Evolutionary conservation across 2,797 vertebrate genomes (phyloP).

Genomic region (Liasis olivaceus): DNA sequence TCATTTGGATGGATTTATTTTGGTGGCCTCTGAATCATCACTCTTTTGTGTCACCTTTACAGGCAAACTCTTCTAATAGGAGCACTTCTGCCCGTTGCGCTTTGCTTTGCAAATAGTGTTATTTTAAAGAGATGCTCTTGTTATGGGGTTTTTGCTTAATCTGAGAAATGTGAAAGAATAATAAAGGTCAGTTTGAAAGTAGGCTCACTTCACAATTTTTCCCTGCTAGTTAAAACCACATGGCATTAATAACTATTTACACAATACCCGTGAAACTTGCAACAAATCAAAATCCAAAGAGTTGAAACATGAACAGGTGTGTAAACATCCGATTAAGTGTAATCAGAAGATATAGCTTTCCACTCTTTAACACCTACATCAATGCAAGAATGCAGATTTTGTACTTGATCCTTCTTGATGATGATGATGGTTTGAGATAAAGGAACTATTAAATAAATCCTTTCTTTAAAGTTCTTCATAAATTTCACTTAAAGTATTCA

Average conservation of each 20-base stretch:
- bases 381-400: background rate
- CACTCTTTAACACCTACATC: background rate
- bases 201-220: background rate
- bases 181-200: conserved; percentile 19
- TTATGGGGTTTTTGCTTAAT: conserved; percentile 4
- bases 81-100: background rate
- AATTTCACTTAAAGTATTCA: background rate
- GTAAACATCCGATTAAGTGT: conserved; percentile 8
- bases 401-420: background rate
- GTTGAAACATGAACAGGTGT: conserved; percentile 11
- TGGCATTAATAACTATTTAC: conserved; percentile 21
- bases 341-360: background rate
- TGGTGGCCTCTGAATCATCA: conserved; percentile 3
- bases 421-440: no score
- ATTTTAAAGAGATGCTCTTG: conserved; percentile 13
- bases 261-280: conserved; percentile 4
- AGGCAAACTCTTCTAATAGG: background rate
- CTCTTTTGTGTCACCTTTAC: conserved; percentile 1
- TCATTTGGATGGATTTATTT: conserved; percentile 18
- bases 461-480: background rate
- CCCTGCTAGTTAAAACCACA: conserved; percentile 4
- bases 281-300: background rate
- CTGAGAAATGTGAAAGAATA: conserved; percentile 13
- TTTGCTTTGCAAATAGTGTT: conserved; percentile 21
- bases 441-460: background rate